A percentile compares a stretch with the other conserved stretches of the same genome.
Conservation (phyloP, 2,797 vertebrate genomes). For the Gila robusta region DNA sequence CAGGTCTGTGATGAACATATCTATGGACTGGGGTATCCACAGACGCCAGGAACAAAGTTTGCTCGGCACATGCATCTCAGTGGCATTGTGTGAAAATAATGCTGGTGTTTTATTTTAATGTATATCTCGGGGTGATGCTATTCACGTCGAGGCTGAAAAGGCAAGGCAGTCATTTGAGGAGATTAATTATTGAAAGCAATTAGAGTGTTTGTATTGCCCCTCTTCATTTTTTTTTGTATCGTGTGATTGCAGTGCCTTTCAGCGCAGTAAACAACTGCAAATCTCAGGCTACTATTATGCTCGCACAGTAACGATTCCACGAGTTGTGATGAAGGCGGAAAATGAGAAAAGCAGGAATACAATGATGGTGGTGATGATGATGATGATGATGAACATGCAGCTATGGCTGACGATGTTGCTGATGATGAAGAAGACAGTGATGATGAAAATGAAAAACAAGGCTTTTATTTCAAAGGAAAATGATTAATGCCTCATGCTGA, state of each 20-base stretch:
- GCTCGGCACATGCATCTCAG: not conserved
- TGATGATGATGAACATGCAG: not conserved
- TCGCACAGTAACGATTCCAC: not conserved
- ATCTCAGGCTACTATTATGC: slow-evolving; percentile 14
- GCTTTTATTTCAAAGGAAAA: not conserved
- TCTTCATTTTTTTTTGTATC: slow-evolving; percentile 12
- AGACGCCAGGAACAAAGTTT: slow-evolving; percentile 10
- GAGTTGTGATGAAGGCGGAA: slow-evolving; percentile 4
- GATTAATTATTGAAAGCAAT: slow-evolving; percentile 53
- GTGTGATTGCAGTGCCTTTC: slow-evolving; percentile 10
- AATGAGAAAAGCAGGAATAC: slow-evolving; percentile 26
- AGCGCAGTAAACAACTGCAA: slow-evolving; percentile 37
- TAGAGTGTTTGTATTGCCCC: slow-evolving; percentile 47
- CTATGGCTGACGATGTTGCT: not conserved
- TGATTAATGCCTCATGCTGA: slow-evolving; percentile 3
- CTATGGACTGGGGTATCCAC: slow-evolving; percentile 14
- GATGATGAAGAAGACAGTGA: slow-evolving; percentile 2
- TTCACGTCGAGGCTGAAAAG: slow-evolving; percentile 8
- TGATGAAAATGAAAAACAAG: slow-evolving; percentile 7
- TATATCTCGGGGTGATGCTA: slow-evolving; percentile 13
- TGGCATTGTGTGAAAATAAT: not conserved
- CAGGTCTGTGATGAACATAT: slow-evolving; percentile 44
- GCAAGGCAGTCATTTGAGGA: slow-evolving; percentile 36
- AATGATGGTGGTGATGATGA: slow-evolving; percentile 16
- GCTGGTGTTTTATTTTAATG: not conserved